Evolutionary conservation across 2,797 vertebrate genomes (phyloP), one percentile per base, ranked within the genome.

Genomic region (Amniataba percoides): DNA sequence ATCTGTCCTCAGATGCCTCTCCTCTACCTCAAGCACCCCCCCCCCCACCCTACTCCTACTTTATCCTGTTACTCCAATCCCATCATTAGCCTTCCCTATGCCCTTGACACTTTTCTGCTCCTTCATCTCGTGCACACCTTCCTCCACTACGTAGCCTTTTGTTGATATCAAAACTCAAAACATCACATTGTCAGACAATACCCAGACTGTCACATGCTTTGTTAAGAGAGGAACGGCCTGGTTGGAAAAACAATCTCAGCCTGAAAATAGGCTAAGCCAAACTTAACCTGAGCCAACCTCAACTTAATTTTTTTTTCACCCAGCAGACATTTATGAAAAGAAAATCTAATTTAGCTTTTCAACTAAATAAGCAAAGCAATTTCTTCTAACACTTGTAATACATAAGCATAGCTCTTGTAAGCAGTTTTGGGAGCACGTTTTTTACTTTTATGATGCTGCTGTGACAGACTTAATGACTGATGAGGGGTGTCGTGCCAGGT

Each of bases 151-250:
- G 19, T 15, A 71, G 48, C 71, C 55, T 66, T 79, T 71, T 87
- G 84, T 91, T 87, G 63, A 87, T 86, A 74, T 82, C 45, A 82
- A 86, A 91, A 90, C 87, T 86, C 77, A 78, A 84, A 91, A 87
- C 80, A 82, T 87, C 81, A 80, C 84, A 80, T 69, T 81, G 71
- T 84, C 74, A 83, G 63, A 84, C 53, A 39, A 71, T 74, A 71
- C 45, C 43, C 59, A 79, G 70, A 80, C 46, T 70, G 73, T 92
- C 86, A 88, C 84, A 83, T 87, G 90, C 78, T 63, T 71, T 74
- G 18, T 77, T 58, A 76, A 62, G 52, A 74, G 46, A 72, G 63
- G 66, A 81, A 83, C 51, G 59, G 48, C 82, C 51, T 45, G 55
- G 42, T 67, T 55, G 8, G 52, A 27, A 78, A 87, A 87, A 83